Evolutionary conservation across 92 coral and sea anemone species (phyloP).

Genomic region (Heteractis magnifica): DNA sequence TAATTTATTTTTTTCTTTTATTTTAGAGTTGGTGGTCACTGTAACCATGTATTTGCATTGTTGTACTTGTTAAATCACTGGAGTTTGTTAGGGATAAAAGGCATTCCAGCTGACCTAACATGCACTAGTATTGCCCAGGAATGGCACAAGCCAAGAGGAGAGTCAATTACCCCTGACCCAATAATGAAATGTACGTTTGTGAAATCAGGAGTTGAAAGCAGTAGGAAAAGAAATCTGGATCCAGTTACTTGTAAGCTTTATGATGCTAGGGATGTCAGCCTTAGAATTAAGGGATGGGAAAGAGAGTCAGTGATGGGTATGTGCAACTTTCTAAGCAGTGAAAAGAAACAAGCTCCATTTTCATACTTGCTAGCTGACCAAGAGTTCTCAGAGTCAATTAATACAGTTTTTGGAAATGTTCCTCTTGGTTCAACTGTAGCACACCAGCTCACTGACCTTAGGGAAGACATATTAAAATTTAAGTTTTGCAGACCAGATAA

Average conservation of each 20-base stretch:
- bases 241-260: slow-evolving; percentile 57
- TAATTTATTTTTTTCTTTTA: slow-evolving; percentile 2
- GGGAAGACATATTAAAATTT: slow-evolving; percentile 12
- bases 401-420: slow-evolving; percentile 51
- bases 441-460: slow-evolving; percentile 44
- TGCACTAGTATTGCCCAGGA: slow-evolving; percentile 51
- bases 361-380: slow-evolving; percentile 52
- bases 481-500: slow-evolving; percentile 29
- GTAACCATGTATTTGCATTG: slow-evolving; percentile 38
- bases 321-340: slow-evolving; percentile 43
- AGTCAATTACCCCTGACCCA: slow-evolving; percentile 41
- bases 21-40: slow-evolving; percentile 53
- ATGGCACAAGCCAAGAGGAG: slow-evolving; percentile 61
- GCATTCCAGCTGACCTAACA: slow-evolving; percentile 51
- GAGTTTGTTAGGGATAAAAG: slow-evolving; percentile 46
- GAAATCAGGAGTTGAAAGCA: slow-evolving; percentile 41
- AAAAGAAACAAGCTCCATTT: slow-evolving; percentile 52
- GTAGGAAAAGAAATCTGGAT: slow-evolving; percentile 34
- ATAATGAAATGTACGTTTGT: slow-evolving; percentile 52
- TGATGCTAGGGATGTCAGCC: slow-evolving; percentile 49
- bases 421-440: slow-evolving; percentile 48
- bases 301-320: slow-evolving; percentile 37
- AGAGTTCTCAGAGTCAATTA: slow-evolving; percentile 30
- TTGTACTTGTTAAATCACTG: slow-evolving; percentile 50
- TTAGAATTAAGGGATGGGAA: slow-evolving; percentile 41